Evolutionary conservation across 2,888 invertebrate genomes (phyloP), one percentile per base, ranked within the genome.

Genomic region (Ephialtes manifestator): DNA sequence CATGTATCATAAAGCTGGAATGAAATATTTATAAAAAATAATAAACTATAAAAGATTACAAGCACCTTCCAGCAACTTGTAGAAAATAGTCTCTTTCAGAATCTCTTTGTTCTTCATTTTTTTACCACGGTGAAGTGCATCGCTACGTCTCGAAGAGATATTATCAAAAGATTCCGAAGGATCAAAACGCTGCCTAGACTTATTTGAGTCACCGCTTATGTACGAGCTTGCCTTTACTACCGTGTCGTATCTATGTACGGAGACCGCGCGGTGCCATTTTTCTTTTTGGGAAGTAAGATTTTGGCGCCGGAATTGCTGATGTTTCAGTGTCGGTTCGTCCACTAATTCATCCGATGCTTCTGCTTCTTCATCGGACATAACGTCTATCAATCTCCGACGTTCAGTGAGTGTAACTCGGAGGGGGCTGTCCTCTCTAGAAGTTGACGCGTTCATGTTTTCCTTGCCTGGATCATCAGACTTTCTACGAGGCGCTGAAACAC

Each of bases 21-120:
- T n/a, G 4, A n/a, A n/a, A n/a, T n/a, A n/a, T n/a, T n/a, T n/a
- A n/a, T n/a, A n/a, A n/a, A n/a, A n/a, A n/a, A n/a, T n/a, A n/a
- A n/a, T n/a, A 51, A 51, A 51, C n/a, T n/a, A n/a, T 18, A 51
- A 18, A 51, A 51, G n/a, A 15, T 51, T 51, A 51, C n/a, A 51
- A n/a, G 51, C 5, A 58, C 28, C 63, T 63, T 63, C 63, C 18
- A 63, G 65, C 11, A 65, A 18, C 65, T 39, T 65, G 65, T 65
- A 65, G 35, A 65, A 65, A 31, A 39, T 18, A 0, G 65, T 65
- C n/a, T 39, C 65, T 28, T 65, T 65, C 39, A 65, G 28, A 65
- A 65, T 65, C 18, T 39, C 20, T n/a, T 65, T 39, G n/a, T 39
- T 39, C 11, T 65, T 65, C 18, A 65, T 10, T 60, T 65, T 39